Evolutionary conservation across 2,797 vertebrate genomes (phyloP).

Genomic region (Melanotaenia pygmaea): DNA sequence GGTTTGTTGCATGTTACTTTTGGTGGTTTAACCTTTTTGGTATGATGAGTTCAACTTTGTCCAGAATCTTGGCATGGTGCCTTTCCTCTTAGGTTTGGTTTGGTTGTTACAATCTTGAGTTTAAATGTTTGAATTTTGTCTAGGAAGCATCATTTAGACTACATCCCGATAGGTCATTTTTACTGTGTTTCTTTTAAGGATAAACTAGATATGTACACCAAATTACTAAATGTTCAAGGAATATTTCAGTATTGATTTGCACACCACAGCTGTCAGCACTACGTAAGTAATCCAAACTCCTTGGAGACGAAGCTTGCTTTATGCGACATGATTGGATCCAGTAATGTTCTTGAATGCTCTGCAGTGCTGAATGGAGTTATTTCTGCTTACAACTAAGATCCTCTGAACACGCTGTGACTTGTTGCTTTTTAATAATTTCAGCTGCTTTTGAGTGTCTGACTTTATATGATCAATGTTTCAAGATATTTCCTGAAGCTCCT

Average conservation of each 20-base stretch:
- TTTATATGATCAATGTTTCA: conserved; percentile 19
- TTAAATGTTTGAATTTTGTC: background rate
- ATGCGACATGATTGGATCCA: background rate
- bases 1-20: conserved; percentile 36
- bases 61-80: conserved; percentile 1
- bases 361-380: background rate
- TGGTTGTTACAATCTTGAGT: background rate
- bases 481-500: background rate
- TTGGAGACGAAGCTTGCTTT: background rate
- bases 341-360: conserved; percentile 8
- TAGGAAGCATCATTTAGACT: background rate
- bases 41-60: background rate
- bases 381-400: conserved; percentile 2
- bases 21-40: conserved; percentile 8
- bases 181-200: background rate
- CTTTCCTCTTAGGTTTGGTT: conserved; percentile 5
- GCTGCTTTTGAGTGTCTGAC: conserved; percentile 38
- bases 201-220: background rate
- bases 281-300: background rate
- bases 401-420: conserved; percentile 32
- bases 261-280: background rate
- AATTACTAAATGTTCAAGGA: too few species aligned
- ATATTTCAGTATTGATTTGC: too few species aligned
- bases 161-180: background rate
- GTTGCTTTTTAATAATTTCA: background rate